Evolutionary conservation across 2,113 vertebrate species (phyloP).

Genomic region (Ibidorhyncha struthersii): DNA sequence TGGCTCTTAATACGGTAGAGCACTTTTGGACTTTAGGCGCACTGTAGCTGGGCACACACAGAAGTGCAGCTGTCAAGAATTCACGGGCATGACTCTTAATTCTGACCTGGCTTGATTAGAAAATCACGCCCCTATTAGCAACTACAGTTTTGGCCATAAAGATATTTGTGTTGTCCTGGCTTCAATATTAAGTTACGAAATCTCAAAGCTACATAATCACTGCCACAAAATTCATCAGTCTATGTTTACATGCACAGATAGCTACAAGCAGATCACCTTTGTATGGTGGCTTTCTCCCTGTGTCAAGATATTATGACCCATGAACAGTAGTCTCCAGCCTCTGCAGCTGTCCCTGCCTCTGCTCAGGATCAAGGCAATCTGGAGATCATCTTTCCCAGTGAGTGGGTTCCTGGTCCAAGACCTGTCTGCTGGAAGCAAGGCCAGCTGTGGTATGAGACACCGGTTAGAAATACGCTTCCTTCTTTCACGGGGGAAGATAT

Average conservation of each 20-base stretch:
- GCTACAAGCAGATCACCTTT: background rate
- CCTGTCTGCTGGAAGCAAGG: background rate
- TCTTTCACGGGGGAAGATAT: background rate
- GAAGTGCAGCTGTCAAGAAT: background rate
- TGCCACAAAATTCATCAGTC: background rate
- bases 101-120: background rate
- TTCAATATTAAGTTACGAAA: background rate
- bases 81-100: background rate
- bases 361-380: background rate
- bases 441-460: background rate
- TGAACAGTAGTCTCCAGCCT: background rate
- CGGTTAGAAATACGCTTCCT: background rate
- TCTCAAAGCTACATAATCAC: background rate
- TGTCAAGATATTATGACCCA: background rate
- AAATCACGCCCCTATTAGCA: background rate
- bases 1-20: rapidly evolving
- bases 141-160: background rate
- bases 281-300: background rate
- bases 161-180: background rate
- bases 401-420: background rate
- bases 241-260: background rate
- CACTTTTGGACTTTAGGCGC: background rate
- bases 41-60: background rate
- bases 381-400: background rate
- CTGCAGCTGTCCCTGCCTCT: background rate